Evolutionary conservation across 2,888 invertebrate species (phyloP).

Genomic region (Hipparchia semele): DNA sequence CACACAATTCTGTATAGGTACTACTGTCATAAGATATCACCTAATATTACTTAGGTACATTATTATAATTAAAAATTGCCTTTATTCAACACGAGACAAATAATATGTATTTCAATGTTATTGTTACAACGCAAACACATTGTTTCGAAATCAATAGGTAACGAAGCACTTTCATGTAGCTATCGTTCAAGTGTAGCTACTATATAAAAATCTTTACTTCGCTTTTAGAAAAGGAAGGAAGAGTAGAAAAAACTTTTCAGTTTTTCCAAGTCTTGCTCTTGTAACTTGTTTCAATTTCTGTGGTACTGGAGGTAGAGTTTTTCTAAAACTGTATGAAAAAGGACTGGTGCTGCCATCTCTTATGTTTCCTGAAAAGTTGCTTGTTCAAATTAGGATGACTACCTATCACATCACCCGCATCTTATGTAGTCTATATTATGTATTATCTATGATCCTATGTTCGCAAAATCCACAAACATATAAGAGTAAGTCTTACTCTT

Average conservation of each 20-base stretch:
- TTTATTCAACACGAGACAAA: too few relatives aligned
- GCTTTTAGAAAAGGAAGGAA: slow-evolving; percentile 54
- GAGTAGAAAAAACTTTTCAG: slow-evolving; percentile 47
- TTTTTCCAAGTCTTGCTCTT: too few relatives aligned
- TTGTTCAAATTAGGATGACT: slow-evolving; percentile 8
- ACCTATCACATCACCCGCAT: background rate
- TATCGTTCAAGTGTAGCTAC: too few relatives aligned
- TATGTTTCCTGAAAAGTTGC: slow-evolving; percentile 24
- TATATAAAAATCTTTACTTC: background rate
- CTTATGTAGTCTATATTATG: background rate
- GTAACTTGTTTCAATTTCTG: too few relatives aligned
- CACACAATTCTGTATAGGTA: slow-evolving; percentile 53
- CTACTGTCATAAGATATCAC: too few relatives aligned
- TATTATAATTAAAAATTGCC: too few relatives aligned
- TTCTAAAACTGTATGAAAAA: slow-evolving; percentile 47
- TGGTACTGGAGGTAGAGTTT: too few relatives aligned
- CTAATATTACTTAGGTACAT: too few relatives aligned
- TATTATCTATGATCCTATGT: too few relatives aligned
- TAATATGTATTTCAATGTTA: slow-evolving; percentile 35
- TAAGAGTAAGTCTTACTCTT: too few relatives aligned
- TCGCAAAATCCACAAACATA: too few relatives aligned
- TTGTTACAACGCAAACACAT: slow-evolving; percentile 33
- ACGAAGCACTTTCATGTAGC: slow-evolving; percentile 22
- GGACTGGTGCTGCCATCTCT: slow-evolving; percentile 66
- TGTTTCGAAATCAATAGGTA: slow-evolving; percentile 16